phyloP scores from a whole-genome alignment of 1,140 invertebrate species.

The Penaeus indicus region DNA sequence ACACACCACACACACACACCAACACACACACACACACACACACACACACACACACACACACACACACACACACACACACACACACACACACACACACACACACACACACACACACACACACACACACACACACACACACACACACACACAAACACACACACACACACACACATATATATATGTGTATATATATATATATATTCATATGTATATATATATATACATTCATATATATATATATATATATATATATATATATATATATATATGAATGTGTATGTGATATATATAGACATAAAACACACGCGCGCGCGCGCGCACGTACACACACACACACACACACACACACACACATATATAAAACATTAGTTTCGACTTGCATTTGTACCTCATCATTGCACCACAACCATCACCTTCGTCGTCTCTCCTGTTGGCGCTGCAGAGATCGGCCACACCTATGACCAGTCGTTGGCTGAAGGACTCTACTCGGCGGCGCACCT shows the following conservation, averaged over 20 bases:
- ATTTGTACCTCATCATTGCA: too few species aligned
- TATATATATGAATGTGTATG: not conserved
- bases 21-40: not conserved
- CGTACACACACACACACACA: not conserved
- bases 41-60: not conserved
- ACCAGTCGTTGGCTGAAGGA: too few species aligned
- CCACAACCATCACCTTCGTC: too few species aligned
- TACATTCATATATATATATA: constrained; percentile 42
- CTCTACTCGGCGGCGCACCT: too few species aligned
- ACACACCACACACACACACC: not conserved
- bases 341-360: too few species aligned
- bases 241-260: constrained; percentile 37
- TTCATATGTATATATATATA: constrained; percentile 39
- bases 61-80: not conserved
- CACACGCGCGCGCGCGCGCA: not conserved
- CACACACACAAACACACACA: not conserved
- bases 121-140: not conserved
- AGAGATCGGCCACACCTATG: too few species aligned
- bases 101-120: not conserved
- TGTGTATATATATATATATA: constrained; percentile 43
- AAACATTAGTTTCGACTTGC: too few species aligned
- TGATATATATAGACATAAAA: not conserved
- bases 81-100: not conserved
- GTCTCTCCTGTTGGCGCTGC: too few species aligned
- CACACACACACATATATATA: constrained; percentile 33